phyloP scores from a whole-genome alignment of 2,797 vertebrate genomes.

The Anguilla marmorata region DNA sequence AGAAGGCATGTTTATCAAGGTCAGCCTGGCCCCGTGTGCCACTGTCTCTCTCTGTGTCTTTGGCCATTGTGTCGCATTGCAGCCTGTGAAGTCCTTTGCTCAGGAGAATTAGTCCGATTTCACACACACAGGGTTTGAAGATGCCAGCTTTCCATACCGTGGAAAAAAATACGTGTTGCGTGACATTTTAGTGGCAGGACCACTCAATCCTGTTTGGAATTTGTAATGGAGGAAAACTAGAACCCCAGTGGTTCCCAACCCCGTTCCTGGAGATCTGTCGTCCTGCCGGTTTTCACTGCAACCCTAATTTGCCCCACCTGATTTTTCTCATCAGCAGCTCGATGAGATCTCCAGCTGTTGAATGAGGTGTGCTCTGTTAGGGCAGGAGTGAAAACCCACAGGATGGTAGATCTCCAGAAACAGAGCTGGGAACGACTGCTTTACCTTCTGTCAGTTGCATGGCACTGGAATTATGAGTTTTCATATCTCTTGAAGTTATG shows the following conservation, averaged over 20 bases:
- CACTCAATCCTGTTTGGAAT: not conserved
- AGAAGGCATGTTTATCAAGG: not conserved
- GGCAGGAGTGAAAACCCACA: too few species aligned
- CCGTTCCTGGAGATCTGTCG: too few species aligned
- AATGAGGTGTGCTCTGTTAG: too few species aligned
- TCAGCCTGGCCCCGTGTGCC: not conserved
- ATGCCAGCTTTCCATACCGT: not conserved
- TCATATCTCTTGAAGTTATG: conserved; percentile 17
- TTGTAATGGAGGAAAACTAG: conserved; percentile 21
- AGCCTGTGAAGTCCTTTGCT: not conserved
- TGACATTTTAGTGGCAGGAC: too few species aligned
- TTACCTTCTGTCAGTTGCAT: not conserved
- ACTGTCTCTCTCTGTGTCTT: not conserved
- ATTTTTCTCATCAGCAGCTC: too few species aligned
- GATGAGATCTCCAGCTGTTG: too few species aligned
- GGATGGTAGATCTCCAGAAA: too few species aligned
- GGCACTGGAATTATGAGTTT: not conserved
- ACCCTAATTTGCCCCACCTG: too few species aligned
- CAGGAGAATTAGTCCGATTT: not conserved
- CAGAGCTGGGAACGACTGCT: not conserved
- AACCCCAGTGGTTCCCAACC: too few species aligned
- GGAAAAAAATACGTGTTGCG: not conserved
- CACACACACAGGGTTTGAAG: not conserved
- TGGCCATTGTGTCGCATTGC: not conserved
- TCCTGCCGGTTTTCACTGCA: too few species aligned